These are phyloP conservation scores for Crypturellus tataupa DNA, from an alignment of 2,797 vertebrate genomes.

Conservation along the genomic window DNA sequence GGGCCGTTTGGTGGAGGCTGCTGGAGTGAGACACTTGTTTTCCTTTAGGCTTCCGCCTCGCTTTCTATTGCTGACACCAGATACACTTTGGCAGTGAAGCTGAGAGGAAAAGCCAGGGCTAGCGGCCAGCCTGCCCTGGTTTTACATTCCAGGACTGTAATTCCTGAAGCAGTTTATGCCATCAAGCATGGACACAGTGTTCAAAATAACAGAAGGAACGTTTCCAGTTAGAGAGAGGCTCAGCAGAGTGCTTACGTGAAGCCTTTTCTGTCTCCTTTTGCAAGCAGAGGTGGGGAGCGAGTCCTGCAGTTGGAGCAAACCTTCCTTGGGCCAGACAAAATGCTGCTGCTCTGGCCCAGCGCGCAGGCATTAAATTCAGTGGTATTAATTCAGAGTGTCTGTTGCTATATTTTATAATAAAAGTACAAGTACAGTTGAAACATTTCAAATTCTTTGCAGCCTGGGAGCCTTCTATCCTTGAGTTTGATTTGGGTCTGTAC, in stretches of 20 bases:
- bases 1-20: background rate
- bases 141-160: slow-evolving; percentile 61
- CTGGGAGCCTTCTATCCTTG: rapidly evolving
- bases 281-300: background rate
- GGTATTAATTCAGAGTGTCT: background rate
- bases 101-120: slow-evolving; percentile 26
- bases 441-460: background rate
- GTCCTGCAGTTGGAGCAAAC: rapidly evolving
- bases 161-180: slow-evolving; percentile 48
- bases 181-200: slow-evolving; percentile 55
- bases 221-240: slow-evolving; percentile 41
- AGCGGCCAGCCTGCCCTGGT: background rate
- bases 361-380: background rate
- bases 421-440: rapidly evolving
- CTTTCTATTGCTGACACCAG: background rate
- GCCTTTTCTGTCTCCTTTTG: background rate
- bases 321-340: background rate
- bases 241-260: background rate
- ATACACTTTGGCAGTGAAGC: slow-evolving; percentile 36
- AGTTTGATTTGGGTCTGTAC: background rate
- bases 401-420: background rate
- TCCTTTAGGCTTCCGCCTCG: background rate
- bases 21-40: background rate
- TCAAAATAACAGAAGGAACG: slow-evolving; percentile 42
- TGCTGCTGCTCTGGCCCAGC: background rate